phyloP scores from a whole-genome alignment of 1,140 invertebrate genomes.

The Diuraphis noxia region DNA sequence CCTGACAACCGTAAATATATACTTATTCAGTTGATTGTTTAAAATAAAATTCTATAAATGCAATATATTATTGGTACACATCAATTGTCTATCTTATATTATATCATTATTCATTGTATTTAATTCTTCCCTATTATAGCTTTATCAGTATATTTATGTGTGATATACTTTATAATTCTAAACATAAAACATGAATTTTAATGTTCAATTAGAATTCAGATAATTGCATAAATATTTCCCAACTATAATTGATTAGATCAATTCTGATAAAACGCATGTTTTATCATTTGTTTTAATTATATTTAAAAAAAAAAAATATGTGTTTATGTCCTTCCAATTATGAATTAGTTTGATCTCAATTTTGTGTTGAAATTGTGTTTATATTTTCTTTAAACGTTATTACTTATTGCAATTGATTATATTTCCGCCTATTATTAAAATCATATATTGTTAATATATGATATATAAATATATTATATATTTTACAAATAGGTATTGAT shows the following conservation, averaged over 20 bases:
- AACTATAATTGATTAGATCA: neutral
- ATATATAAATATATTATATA: neutral
- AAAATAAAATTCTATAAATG: neutral
- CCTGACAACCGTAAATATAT: neutral
- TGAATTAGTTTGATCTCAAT: neutral
- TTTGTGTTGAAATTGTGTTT: neutral
- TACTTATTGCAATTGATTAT: neutral
- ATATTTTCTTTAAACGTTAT: neutral
- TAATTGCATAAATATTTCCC: neutral
- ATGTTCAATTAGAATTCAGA: neutral
- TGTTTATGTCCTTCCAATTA: constrained; percentile 12
- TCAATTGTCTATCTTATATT: neutral
- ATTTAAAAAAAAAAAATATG: too few relatives aligned
- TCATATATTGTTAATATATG: neutral
- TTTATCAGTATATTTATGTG: neutral
- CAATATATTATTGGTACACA: neutral
- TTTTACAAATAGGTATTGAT: neutral
- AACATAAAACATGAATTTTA: neutral
- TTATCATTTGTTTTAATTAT: neutral
- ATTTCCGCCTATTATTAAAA: neutral
- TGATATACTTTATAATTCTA: neutral
- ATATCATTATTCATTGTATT: neutral
- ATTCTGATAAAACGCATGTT: neutral
- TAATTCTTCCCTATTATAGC: neutral
- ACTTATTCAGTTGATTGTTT: neutral